Evolutionary conservation across 2,797 vertebrate genomes (phyloP).

Genomic region (Chelon labrosus): DNA sequence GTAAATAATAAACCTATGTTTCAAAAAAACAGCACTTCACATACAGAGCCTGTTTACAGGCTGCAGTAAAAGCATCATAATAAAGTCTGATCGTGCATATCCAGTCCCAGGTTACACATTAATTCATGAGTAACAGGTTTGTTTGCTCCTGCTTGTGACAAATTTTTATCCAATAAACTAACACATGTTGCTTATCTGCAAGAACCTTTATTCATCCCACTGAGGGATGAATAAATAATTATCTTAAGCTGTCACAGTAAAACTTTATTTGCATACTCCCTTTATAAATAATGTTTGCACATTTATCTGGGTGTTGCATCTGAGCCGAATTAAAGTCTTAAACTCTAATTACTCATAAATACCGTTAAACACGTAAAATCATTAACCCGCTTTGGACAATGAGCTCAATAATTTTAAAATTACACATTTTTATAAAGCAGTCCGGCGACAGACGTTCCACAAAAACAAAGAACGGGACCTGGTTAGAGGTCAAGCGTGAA

Average conservation of each 20-base stretch:
- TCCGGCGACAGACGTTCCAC: neutral
- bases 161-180: neutral
- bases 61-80: no score
- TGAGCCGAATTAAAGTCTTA: constrained; percentile 20
- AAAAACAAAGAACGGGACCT: neutral
- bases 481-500: neutral
- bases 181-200: neutral
- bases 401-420: neutral
- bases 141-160: no score
- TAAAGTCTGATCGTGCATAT: no score
- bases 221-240: no score
- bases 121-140: no score
- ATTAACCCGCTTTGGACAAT: fast-evolving
- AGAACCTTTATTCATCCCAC: no score
- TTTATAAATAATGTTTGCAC: neutral
- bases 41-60: no score
- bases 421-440: fast-evolving
- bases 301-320: neutral
- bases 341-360: fast-evolving
- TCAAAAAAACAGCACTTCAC: no score
- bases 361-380: fast-evolving
- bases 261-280: neutral
- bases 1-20: no score
- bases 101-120: no score
- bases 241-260: neutral